Conservation (phyloP, 1,140 invertebrate species). For the Meloidogyne chitwoodi region DNA sequence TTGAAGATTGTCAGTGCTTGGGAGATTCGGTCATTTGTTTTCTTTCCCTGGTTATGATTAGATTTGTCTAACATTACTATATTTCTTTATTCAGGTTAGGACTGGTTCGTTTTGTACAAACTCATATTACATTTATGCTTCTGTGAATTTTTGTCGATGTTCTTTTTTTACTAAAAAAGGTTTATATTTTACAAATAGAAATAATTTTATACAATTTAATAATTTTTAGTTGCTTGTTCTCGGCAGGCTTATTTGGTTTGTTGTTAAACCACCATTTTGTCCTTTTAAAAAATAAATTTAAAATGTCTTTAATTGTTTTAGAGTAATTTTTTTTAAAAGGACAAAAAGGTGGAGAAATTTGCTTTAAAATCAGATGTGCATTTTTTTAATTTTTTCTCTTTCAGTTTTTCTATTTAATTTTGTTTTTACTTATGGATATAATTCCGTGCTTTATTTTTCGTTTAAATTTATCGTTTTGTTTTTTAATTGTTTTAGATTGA, state of each 20-base stretch:
- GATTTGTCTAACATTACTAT: no score
- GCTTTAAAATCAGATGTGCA: conserved; percentile 2
- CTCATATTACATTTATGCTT: conserved; percentile 1
- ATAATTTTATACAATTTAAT: no score
- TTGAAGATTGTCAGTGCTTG: no score
- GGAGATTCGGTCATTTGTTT: no score
- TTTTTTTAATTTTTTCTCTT: not conserved
- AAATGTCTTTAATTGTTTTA: not conserved
- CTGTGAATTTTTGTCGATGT: conserved; percentile 13
- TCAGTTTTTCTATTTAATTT: not conserved
- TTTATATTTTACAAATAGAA: no score
- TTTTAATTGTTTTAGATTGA: not conserved
- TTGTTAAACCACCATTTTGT: not conserved
- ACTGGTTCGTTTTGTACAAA: not conserved
- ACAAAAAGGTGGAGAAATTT: no score
- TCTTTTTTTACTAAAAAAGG: not conserved
- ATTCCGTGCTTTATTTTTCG: not conserved
- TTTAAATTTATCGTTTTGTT: not conserved
- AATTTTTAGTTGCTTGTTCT: not conserved
- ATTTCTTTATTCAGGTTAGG: not conserved
- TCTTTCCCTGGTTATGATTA: no score
- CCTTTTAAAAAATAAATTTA: not conserved
- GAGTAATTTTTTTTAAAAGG: not conserved
- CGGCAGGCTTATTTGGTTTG: not conserved
- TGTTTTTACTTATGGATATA: not conserved